Base-by-base conservation (phyloP, 2,888 invertebrate genomes). In the Yponomeuta evonymella region DNA sequence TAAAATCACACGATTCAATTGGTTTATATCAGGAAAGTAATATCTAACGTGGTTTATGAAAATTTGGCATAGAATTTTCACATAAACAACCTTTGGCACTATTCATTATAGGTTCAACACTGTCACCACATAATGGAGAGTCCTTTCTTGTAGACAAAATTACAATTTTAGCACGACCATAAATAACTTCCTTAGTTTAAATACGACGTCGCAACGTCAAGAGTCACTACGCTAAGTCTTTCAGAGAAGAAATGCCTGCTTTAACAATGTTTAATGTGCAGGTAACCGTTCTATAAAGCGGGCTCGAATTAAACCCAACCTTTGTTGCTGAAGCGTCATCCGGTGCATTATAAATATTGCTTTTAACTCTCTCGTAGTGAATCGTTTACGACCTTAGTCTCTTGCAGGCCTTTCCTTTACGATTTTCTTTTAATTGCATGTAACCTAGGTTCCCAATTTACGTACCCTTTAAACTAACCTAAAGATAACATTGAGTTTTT, bases 251-350 rank as follows among this genome's bases (percentile, higher is more conserved):
- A 78, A 76, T 72, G 75, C 74, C 73, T 72, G 72, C 75, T 76
- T 76, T 74, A 75, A 74, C 74, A 76, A 75, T 75, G 72, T 74
- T 75, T 75, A 77, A 75, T 76, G 76, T 72, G 73, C 43, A 67
- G 23, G 48, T 43, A 29, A 51, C 30, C 69, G 30, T 69, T 58
- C 5, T n/a, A 12, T 48, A 12, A 43, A 64, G 64, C 30, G 4
- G 33, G 43, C 73, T 78, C 76, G 76, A 78, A 78, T 77, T 75
- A 76, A 76, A 78, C 75, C 73, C 70, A 69, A 65, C 74, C 73
- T 77, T 79, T 79, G 79, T 79, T 74, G 74, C 71, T 48, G 43
- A 70, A 63, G 36, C 15, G 30, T 70, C 64, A 64, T 70, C 33
- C 62, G 33, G 11, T 67, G 43, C 9, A 43, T 43, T 8, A n/a